Evolutionary conservation across 2,888 invertebrate species (phyloP).

Genomic region (Malachius bipustulatus): DNA sequence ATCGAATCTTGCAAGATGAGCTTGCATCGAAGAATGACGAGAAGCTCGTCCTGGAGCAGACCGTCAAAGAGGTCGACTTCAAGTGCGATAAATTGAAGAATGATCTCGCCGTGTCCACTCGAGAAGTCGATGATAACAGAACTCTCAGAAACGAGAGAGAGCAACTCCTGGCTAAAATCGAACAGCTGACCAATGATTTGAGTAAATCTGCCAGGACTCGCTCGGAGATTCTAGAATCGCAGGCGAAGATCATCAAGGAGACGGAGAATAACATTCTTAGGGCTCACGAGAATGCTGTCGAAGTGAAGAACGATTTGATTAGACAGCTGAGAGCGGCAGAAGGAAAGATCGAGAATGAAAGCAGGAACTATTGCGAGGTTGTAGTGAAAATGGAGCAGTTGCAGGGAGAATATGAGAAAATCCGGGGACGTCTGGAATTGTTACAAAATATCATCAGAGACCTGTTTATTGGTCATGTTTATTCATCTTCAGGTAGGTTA

Average conservation of each 20-base stretch:
- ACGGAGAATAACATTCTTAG: slow-evolving; percentile 24
- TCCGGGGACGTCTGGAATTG: no score
- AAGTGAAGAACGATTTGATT: slow-evolving; percentile 22
- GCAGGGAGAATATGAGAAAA: no score
- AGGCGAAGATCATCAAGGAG: slow-evolving; percentile 26
- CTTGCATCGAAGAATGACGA: slow-evolving; percentile 4
- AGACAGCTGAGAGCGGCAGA: neutral
- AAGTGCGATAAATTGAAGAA: slow-evolving; percentile 2
- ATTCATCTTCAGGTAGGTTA: no score
- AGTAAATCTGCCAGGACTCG: slow-evolving; percentile 23
- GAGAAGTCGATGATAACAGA: slow-evolving; percentile 6
- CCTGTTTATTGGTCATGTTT: no score
- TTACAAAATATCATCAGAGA: no score
- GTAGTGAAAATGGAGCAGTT: no score
- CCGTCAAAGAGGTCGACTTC: slow-evolving; percentile 9
- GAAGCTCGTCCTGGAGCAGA: slow-evolving; percentile 2
- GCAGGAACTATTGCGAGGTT: no score
- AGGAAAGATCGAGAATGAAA: no score
- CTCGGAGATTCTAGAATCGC: slow-evolving; percentile 24
- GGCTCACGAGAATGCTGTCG: slow-evolving; percentile 24
- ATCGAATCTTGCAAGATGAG: slow-evolving; percentile 9
- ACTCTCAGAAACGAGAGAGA: slow-evolving; percentile 16
- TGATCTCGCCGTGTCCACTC: neutral
- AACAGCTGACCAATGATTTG: slow-evolving; percentile 18
- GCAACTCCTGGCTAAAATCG: slow-evolving; percentile 12